Conservation (phyloP, 2,113 vertebrate genomes). For the Antennarius striatus region DNA sequence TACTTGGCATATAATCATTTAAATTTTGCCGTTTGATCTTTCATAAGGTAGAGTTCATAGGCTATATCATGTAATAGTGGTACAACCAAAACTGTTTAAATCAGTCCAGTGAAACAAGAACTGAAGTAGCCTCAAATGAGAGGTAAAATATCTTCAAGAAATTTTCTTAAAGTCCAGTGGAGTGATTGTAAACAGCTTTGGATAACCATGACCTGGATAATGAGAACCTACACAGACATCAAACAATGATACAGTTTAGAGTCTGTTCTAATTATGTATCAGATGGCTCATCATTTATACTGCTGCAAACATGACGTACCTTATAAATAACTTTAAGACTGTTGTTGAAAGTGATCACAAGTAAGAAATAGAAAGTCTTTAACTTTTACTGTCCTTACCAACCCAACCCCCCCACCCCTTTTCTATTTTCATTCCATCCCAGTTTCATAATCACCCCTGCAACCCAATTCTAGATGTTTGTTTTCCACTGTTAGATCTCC, state of each 20-base stretch:
- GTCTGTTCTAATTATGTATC: background rate
- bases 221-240: background rate
- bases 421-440: background rate
- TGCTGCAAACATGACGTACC: conserved; percentile 1
- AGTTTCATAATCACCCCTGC: conserved; percentile 16
- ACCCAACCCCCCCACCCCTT: background rate
- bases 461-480: conserved; percentile 17
- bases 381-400: background rate
- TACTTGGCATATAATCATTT: conserved; percentile 5
- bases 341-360: conserved; percentile 18
- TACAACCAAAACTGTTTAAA: no score
- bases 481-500: conserved; percentile 28
- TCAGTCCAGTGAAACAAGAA: no score
- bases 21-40: no score
- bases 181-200: no score
- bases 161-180: no score
- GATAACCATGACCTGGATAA: no score
- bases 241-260: conserved; percentile 3
- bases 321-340: conserved; percentile 13
- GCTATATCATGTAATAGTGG: background rate
- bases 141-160: no score
- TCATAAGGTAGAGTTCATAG: background rate
- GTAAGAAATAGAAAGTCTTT: background rate
- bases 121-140: no score
- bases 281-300: no score